Percentiles rank a stretch among this genome's conserved stretches.
Evolutionary conservation across 2,797 vertebrate species (phyloP).

Genomic region (Melanotaenia pygmaea): DNA sequence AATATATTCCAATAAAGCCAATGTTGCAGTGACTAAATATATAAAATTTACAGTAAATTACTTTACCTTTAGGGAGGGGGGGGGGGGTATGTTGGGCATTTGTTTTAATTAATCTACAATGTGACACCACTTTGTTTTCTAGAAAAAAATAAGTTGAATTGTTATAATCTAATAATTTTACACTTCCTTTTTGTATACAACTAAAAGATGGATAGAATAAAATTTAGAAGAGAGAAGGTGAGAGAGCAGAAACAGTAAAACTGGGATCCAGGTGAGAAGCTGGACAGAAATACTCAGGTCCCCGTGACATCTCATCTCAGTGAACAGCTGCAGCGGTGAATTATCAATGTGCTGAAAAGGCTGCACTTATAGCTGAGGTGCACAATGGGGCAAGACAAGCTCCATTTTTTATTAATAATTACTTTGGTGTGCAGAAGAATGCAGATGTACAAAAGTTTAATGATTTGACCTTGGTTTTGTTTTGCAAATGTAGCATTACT

Average conservation of each 20-base stretch:
- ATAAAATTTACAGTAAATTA: too few relatives aligned
- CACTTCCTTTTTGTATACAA: background rate
- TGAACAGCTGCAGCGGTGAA: too few relatives aligned
- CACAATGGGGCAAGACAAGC: background rate
- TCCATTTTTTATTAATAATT: background rate
- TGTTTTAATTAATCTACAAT: too few relatives aligned
- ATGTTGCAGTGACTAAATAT: too few relatives aligned
- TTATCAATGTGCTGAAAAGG: background rate
- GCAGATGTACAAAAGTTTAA: background rate
- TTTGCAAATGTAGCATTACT: background rate
- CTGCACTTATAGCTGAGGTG: background rate
- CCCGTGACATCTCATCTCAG: background rate
- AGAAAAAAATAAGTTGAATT: too few relatives aligned
- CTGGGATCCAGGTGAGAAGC: background rate
- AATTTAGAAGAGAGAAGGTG: background rate
- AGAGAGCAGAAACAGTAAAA: background rate
- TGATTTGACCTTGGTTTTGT: background rate
- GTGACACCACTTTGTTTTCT: too few relatives aligned
- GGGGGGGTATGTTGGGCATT: too few relatives aligned
- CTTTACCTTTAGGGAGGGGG: too few relatives aligned
- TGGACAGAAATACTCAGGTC: background rate
- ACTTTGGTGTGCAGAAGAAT: background rate
- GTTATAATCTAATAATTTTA: too few relatives aligned
- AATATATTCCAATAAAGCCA: too few relatives aligned
- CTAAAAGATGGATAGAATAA: background rate